Conservation (phyloP, 2,888 invertebrate genomes). For the Synanthedon tipuliformis region DNA sequence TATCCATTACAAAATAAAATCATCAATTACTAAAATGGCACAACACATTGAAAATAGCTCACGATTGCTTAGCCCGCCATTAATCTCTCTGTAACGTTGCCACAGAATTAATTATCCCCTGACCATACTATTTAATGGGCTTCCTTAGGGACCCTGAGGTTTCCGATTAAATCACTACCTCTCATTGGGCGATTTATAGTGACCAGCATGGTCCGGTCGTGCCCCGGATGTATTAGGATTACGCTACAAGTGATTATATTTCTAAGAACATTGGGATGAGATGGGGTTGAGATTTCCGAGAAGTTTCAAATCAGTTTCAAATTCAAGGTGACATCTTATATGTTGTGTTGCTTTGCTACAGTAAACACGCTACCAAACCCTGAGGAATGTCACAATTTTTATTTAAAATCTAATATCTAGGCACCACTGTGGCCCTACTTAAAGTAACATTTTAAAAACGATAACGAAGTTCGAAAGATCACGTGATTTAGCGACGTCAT, state of each 20-base stretch:
- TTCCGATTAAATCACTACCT: conserved; percentile 69
- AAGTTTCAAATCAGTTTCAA: too few relatives aligned
- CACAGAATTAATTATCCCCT: conserved; percentile 68
- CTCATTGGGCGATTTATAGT: conserved; percentile 68
- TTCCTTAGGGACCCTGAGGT: conserved; percentile 63
- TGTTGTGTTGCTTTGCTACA: too few relatives aligned
- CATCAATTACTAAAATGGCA: conserved; percentile 22
- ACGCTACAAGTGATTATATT: not conserved
- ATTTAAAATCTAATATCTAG: too few relatives aligned
- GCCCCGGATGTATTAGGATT: conserved; percentile 17
- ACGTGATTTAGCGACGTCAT: too few relatives aligned
- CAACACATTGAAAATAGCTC: conserved; percentile 59
- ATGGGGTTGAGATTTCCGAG: too few relatives aligned
- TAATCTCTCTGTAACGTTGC: conserved; percentile 64
- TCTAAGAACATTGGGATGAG: not conserved
- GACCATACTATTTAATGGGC: conserved; percentile 70
- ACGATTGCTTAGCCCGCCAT: conserved; percentile 47
- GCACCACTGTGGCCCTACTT: too few relatives aligned
- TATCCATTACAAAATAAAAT: conserved; percentile 6
- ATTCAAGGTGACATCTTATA: too few relatives aligned
- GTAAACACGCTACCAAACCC: too few relatives aligned
- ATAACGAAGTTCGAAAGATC: too few relatives aligned
- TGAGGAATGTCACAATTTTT: too few relatives aligned
- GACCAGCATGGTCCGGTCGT: conserved; percentile 44
- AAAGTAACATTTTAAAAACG: too few relatives aligned